Percentiles rank a stretch among this genome's conserved stretches.
Evolutionary conservation across 2,113 vertebrate species (phyloP).

Genomic region (Odontesthes bonariensis): DNA sequence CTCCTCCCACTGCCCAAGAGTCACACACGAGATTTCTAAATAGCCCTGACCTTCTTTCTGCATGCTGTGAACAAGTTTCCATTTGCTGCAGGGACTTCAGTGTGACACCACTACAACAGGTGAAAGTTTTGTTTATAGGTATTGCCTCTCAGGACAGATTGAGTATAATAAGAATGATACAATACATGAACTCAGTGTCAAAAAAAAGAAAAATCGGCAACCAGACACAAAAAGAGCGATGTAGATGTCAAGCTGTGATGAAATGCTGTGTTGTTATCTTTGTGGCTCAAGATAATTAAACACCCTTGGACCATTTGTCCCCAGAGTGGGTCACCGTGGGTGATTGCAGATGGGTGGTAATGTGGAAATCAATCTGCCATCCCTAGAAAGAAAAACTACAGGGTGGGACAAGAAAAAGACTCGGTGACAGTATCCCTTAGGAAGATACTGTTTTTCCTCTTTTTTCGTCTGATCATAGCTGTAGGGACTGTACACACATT

Average conservation of each 20-base stretch:
- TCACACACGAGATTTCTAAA: slow-evolving; percentile 23
- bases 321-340: slow-evolving; percentile 38
- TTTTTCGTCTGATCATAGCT: slow-evolving; percentile 31
- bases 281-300: slow-evolving; percentile 51
- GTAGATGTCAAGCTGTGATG: slow-evolving; percentile 44
- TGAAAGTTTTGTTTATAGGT: slow-evolving; percentile 49
- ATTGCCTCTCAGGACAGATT: slow-evolving; percentile 10
- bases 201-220: slow-evolving; percentile 18
- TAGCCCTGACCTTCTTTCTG: slow-evolving; percentile 16
- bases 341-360: slow-evolving; percentile 33
- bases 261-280: slow-evolving; percentile 48
- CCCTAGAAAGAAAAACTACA: slow-evolving; percentile 31
- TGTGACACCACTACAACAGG: slow-evolving; percentile 51
- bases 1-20: background rate
- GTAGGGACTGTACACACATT: background rate
- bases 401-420: background rate
- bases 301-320: slow-evolving; percentile 21
- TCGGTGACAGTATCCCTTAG: background rate
- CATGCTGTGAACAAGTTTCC: slow-evolving; percentile 22
- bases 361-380: slow-evolving; percentile 46
- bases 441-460: slow-evolving; percentile 11
- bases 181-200: slow-evolving; percentile 17
- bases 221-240: slow-evolving; percentile 41
- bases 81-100: slow-evolving; percentile 1
- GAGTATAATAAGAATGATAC: slow-evolving; percentile 37